These are phyloP conservation scores for Cataglyphis hispanica DNA, from an alignment of 1,140 invertebrate genomes.

Conservation along the genomic window DNA sequence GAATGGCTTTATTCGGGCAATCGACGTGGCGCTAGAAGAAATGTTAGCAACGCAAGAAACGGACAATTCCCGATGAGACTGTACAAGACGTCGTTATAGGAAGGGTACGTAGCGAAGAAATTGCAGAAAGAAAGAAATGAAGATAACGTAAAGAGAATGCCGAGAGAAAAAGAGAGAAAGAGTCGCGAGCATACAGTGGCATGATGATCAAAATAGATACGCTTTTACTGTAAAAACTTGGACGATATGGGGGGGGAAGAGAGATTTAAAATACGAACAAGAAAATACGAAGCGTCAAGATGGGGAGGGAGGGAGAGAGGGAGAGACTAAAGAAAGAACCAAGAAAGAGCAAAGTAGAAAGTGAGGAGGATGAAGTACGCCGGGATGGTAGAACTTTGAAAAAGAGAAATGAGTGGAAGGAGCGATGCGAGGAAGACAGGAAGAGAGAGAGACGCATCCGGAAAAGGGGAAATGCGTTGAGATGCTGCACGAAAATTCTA, in stretches of 20 bases:
- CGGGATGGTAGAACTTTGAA: conserved; percentile 40
- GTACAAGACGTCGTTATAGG: conserved; percentile 22
- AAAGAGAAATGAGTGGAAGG: conserved; percentile 43
- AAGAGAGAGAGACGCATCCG: not conserved
- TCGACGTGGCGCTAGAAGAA: conserved; percentile 32
- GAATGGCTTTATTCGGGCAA: conserved; percentile 28
- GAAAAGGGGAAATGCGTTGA: conserved; percentile 47
- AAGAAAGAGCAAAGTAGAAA: conserved; percentile 58
- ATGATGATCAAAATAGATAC: not conserved
- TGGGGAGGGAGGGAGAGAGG: not conserved
- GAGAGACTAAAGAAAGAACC: not conserved
- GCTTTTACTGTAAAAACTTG: conserved; percentile 22
- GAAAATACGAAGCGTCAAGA: conserved; percentile 7
- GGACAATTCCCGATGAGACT: conserved; percentile 22
- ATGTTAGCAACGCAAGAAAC: conserved; percentile 26
- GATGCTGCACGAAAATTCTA: conserved; percentile 54
- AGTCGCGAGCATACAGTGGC: not conserved
- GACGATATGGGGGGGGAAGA: not conserved
- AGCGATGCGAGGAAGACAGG: conserved; percentile 16
- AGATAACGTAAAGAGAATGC: not conserved
- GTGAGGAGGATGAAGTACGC: conserved; percentile 50
- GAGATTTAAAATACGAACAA: not conserved
- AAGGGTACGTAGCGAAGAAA: not conserved
- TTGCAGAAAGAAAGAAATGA: conserved; percentile 3
- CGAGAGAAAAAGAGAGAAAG: not conserved